Conservation (phyloP, 2,888 invertebrate genomes). For the Ophion obscuratus region DNA sequence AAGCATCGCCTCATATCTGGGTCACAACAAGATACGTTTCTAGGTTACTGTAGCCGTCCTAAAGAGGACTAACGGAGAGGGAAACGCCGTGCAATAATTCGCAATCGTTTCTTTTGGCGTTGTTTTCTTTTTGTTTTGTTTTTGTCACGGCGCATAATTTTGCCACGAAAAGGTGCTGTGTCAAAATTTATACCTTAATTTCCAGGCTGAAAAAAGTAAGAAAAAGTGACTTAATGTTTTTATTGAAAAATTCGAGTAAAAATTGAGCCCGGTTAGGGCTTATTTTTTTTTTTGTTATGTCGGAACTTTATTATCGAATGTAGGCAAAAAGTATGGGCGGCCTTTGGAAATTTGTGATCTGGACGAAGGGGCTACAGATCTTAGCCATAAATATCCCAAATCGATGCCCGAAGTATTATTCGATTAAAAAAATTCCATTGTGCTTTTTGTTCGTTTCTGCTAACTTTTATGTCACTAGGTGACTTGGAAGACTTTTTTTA, state of each 20-base stretch:
- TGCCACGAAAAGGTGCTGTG: slow-evolving; percentile 10
- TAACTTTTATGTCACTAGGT: too few species aligned
- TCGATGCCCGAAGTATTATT: too few species aligned
- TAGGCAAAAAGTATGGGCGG: background rate
- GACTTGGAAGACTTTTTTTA: too few species aligned
- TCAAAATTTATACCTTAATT: slow-evolving; percentile 26
- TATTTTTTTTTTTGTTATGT: too few species aligned
- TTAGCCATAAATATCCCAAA: background rate
- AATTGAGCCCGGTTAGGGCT: background rate
- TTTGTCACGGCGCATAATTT: slow-evolving; percentile 42
- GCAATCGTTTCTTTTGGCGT: slow-evolving; percentile 41
- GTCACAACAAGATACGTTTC: slow-evolving; percentile 84
- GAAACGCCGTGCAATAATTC: slow-evolving; percentile 49
- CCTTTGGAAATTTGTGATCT: background rate
- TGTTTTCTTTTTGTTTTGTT: slow-evolving; percentile 1
- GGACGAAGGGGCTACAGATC: background rate
- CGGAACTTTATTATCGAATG: too few species aligned
- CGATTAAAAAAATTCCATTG: too few species aligned
- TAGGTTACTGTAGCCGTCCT: slow-evolving; percentile 84
- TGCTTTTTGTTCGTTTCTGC: too few species aligned
- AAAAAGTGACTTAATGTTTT: background rate
- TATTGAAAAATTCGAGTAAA: background rate
- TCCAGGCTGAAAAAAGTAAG: background rate
- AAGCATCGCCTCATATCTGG: slow-evolving; percentile 84
- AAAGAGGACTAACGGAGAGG: slow-evolving; percentile 70